Conservation (phyloP, 1,140 invertebrate genomes). For the Proctacanthus coquilletti region DNA sequence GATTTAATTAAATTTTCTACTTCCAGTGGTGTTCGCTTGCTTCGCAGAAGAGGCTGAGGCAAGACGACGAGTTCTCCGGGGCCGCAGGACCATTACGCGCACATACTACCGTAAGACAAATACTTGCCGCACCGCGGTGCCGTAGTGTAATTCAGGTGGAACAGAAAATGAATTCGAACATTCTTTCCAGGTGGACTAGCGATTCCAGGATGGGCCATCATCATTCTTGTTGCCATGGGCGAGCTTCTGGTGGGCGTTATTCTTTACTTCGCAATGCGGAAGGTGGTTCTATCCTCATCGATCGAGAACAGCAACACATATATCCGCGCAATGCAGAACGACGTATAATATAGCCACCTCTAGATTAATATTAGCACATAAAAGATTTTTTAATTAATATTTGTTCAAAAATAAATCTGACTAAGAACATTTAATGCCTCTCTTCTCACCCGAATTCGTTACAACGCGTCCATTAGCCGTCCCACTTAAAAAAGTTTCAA, state of each 20-base stretch:
- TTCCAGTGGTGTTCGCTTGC: constrained; percentile 45
- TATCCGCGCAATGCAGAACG: constrained; percentile 15
- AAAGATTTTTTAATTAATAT: too few relatives aligned
- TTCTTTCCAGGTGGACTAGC: constrained; percentile 39
- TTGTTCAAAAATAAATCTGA: too few relatives aligned
- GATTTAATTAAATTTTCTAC: too few relatives aligned
- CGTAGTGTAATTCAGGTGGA: too few relatives aligned
- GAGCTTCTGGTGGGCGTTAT: constrained; percentile 48
- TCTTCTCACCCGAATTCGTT: too few relatives aligned
- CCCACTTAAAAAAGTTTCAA: too few relatives aligned
- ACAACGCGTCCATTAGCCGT: too few relatives aligned
- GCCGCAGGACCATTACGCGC: constrained; percentile 54
- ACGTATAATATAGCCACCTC: constrained; percentile 4
- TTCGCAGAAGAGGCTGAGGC: constrained; percentile 49
- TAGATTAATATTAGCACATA: too few relatives aligned
- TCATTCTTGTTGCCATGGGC: constrained; percentile 44
- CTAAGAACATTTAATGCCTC: too few relatives aligned
- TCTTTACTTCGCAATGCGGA: constrained; percentile 48
- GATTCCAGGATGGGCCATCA: constrained; percentile 57
- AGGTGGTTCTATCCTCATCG: constrained; percentile 37
- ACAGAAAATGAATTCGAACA: too few relatives aligned
- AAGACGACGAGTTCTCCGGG: constrained; percentile 53
- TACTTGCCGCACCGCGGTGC: too few relatives aligned
- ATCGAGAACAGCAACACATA: constrained; percentile 19
- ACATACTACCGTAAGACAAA: constrained; percentile 63